These are phyloP conservation scores for Cheumatopsyche charites DNA, from an alignment of 1,140 invertebrate genomes.

Conservation along the genomic window DNA sequence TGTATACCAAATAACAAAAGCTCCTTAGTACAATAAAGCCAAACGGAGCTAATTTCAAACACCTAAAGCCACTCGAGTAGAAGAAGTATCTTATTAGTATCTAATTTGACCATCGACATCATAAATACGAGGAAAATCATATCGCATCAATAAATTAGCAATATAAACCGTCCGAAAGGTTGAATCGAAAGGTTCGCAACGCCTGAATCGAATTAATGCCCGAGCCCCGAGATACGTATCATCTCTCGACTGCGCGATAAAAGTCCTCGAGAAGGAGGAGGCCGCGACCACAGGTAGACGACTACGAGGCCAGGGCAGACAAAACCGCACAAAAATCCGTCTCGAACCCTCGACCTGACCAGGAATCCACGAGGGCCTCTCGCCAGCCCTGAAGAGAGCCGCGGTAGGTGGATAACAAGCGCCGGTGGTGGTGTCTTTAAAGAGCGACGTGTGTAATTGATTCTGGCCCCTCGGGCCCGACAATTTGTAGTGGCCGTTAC, in stretches of 20 bases:
- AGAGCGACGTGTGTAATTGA: constrained; percentile 35
- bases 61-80: no score
- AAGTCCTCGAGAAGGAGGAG: constrained; percentile 40
- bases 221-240: constrained; percentile 41
- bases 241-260: constrained; percentile 45
- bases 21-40: no score
- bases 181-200: neutral
- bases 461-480: constrained; percentile 23
- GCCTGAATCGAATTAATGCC: constrained; percentile 19
- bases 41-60: no score
- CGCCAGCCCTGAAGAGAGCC: neutral
- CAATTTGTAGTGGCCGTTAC: constrained; percentile 34
- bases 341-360: no score
- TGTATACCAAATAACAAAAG: no score
- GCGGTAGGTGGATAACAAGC: constrained; percentile 32
- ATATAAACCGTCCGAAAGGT: no score
- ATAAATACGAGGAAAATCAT: no score
- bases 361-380: no score
- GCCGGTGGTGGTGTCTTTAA: constrained; percentile 31
- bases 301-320: constrained; percentile 21
- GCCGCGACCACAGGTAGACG: constrained; percentile 39
- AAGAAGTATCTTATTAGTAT: no score
- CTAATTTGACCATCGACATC: no score
- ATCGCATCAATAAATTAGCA: no score
- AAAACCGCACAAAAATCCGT: constrained; percentile 1